A percentile compares a stretch with the other conserved stretches of the same genome.
Evolutionary conservation across 1,140 invertebrate species (phyloP).

Genomic region (Orussus abietinus): DNA sequence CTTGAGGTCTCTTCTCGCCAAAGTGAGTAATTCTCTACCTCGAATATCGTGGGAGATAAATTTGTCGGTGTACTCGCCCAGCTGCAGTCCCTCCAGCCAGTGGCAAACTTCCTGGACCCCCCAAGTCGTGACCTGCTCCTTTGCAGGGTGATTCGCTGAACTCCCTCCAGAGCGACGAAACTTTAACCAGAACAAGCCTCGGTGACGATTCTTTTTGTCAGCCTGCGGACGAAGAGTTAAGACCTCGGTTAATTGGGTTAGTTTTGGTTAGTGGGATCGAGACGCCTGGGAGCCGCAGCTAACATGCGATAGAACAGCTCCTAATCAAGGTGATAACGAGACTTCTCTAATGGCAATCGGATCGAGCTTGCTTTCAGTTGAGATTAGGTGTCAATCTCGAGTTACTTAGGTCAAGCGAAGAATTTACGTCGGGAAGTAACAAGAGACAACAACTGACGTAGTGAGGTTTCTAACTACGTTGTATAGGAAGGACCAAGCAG

Average conservation of each 20-base stretch:
- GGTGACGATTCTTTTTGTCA: constrained; percentile 58
- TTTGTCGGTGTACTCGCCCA: constrained; percentile 81
- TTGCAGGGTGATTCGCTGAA: constrained; percentile 28
- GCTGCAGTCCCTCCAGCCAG: constrained; percentile 85
- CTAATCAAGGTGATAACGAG: too few species aligned
- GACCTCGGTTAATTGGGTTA: constrained; percentile 22
- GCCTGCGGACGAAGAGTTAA: constrained; percentile 35
- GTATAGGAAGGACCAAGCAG: too few species aligned
- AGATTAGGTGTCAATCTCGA: too few species aligned
- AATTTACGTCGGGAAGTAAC: too few species aligned
- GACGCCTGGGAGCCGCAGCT: too few species aligned
- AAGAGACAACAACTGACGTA: too few species aligned
- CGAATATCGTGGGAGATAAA: constrained; percentile 89
- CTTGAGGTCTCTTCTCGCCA: constrained; percentile 81
- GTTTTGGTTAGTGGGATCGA: too few species aligned
- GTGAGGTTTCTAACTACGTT: too few species aligned
- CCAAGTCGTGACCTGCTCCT: constrained; percentile 60
- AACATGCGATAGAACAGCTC: too few species aligned
- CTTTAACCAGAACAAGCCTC: constrained; percentile 60
- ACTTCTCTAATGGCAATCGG: too few species aligned
- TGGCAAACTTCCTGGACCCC: constrained; percentile 68
- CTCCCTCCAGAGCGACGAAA: constrained; percentile 50
- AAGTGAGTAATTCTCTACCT: constrained; percentile 80
- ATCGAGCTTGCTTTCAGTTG: too few species aligned
- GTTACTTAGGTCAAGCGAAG: too few species aligned